These are phyloP conservation scores for Phyto melanocephala DNA, from an alignment of 2,888 invertebrate genomes.

Conservation along the genomic window DNA sequence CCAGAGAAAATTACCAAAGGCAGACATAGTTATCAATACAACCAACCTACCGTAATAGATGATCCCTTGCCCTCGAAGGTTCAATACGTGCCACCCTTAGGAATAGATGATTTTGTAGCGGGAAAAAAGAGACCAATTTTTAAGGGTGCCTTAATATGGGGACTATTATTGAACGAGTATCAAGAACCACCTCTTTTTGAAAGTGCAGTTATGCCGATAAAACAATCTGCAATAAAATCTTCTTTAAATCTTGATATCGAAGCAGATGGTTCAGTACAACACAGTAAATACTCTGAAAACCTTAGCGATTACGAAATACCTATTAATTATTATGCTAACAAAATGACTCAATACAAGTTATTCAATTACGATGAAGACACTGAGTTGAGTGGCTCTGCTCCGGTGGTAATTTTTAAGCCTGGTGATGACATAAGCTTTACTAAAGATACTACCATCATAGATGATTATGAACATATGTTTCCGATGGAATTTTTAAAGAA, in stretches of 20 bases:
- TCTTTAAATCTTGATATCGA: neutral
- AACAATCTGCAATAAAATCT: too few species aligned
- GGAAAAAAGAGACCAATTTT: slow-evolving; percentile 12
- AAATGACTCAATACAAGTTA: neutral
- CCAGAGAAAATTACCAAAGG: neutral
- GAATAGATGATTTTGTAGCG: neutral
- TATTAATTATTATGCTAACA: slow-evolving; percentile 23
- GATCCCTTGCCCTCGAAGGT: slow-evolving; percentile 51
- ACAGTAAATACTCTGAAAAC: neutral
- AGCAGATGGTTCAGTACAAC: neutral
- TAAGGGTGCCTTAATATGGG: neutral
- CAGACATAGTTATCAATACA: slow-evolving; percentile 4
- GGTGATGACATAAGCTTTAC: slow-evolving; percentile 52
- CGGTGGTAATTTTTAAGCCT: slow-evolving; percentile 65
- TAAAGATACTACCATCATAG: slow-evolving; percentile 38
- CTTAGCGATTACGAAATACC: neutral
- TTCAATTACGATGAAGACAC: slow-evolving; percentile 37
- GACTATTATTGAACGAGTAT: neutral
- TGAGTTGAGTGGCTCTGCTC: slow-evolving; percentile 20
- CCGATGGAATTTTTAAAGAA: neutral
- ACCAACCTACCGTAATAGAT: slow-evolving; percentile 36
- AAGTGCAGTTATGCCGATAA: too few species aligned
- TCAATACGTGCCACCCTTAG: neutral
- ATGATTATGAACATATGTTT: slow-evolving; percentile 25
- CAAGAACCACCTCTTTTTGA: neutral